Base-by-base conservation (phyloP, 2,888 invertebrate species). In the Nomada goodeniana region DNA sequence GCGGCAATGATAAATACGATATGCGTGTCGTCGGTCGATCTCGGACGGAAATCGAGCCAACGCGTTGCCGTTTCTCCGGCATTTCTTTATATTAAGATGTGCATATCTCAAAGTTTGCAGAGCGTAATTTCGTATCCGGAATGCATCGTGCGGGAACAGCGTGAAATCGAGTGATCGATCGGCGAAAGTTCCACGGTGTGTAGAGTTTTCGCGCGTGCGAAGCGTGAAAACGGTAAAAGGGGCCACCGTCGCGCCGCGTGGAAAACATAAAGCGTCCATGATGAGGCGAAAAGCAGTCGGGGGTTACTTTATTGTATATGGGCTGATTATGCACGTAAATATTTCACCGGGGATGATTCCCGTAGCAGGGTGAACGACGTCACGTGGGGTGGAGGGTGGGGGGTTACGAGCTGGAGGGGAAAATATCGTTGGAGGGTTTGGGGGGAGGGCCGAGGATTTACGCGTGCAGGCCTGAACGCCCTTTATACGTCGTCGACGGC, bases 401-500 rank as follows among this genome's bases (percentile, higher is more conserved):
- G 80, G 80, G 76, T 70, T 70, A 78, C 81, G 82, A 81, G 81
- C 57, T 65, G 84, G 87, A 68, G 71, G 80, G 67, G 86, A 74
- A 65, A 77, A 81, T 78, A 83, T 81, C 76, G 81, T 70, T 68
- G 67, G 76, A 70, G 69, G 79, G 88, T 85, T 70, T 63, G 67
- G 76, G 72, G 69, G 78, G 89, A 86, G 81, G 87, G 88, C 13
- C 89, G 88, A 88, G 90, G 92, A 92, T 92, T 92, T 92, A 91
- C 89, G 90, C 88, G 86, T 87, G 88, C 88, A 89, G 88, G 86
- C 83, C 88, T 85, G 88, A 89, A 90, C 90, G 90, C 91, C 90
- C 92, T 92, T 91, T 91, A 90, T 90, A 91, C 90, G 91, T 92
- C 92, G 89, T 90, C 88, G 88, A 88, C 89, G 88, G 83, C 86